Conservation (phyloP, 2,888 invertebrate genomes). For the Oxyteleia sp. region DNA sequence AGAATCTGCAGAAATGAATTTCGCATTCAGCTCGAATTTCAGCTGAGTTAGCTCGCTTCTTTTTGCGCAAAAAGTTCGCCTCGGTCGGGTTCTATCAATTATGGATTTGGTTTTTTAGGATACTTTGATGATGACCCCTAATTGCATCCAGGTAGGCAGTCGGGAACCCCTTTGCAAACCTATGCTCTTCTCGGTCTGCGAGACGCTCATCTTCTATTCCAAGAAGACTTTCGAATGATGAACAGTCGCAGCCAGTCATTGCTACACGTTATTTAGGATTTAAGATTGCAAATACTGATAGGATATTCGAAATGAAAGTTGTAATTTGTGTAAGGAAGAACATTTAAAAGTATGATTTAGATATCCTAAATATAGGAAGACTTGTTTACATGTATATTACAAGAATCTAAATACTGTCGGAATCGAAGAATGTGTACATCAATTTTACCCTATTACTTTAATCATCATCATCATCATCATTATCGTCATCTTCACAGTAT, state of each 20-base stretch:
- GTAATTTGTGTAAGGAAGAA: slow-evolving; percentile 37
- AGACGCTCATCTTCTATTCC: slow-evolving; percentile 56
- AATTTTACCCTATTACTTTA: background rate
- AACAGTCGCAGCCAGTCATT: slow-evolving; percentile 41
- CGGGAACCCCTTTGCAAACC: slow-evolving; percentile 41
- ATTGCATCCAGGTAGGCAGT: slow-evolving; percentile 63
- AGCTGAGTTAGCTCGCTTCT: slow-evolving; percentile 25
- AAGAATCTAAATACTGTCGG: too few species aligned
- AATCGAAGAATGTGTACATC: too few species aligned
- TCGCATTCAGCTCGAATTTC: slow-evolving; percentile 44
- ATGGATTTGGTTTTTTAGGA: slow-evolving; percentile 60
- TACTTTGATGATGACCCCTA: slow-evolving; percentile 62
- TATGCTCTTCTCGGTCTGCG: slow-evolving; percentile 30
- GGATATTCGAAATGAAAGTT: slow-evolving; percentile 43
- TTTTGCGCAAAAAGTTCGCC: slow-evolving; percentile 43
- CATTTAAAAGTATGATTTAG: slow-evolving; percentile 31
- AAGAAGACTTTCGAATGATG: slow-evolving; percentile 57
- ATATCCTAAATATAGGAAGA: slow-evolving; percentile 12
- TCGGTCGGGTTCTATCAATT: slow-evolving; percentile 56
- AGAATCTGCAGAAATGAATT: slow-evolving; percentile 40
- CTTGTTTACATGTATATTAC: background rate
- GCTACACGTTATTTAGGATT: slow-evolving; percentile 47
- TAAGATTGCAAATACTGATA: slow-evolving; percentile 50
- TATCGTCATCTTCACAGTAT: too few species aligned
- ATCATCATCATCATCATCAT: background rate